These are phyloP conservation scores for Gryllus bimaculatus DNA, from an alignment of 1,140 invertebrate species.

Conservation along the genomic window DNA sequence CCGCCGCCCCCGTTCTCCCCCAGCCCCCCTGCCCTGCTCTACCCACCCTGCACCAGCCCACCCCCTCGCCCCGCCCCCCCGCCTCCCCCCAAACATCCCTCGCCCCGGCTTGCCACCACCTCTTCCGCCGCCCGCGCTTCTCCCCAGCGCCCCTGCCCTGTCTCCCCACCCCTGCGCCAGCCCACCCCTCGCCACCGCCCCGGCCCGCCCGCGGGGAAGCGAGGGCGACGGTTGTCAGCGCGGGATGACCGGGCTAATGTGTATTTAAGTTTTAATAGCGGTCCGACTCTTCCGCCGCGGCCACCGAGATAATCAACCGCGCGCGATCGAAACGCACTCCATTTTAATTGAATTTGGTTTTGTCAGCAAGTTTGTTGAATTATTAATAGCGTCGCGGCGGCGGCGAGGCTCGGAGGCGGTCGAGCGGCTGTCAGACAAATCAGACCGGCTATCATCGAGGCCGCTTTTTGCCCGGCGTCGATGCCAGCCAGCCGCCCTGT, in stretches of 20 bases:
- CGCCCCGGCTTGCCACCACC: too few relatives aligned
- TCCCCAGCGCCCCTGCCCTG: neutral
- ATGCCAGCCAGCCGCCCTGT: neutral
- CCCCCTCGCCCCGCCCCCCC: too few relatives aligned
- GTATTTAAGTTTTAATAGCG: neutral
- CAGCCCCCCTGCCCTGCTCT: too few relatives aligned
- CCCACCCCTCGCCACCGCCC: neutral
- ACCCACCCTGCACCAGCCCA: too few relatives aligned
- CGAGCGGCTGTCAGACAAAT: neutral
- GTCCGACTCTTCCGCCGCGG: neutral
- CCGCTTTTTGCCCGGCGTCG: neutral
- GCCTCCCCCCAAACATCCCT: too few relatives aligned
- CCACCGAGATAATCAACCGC: neutral
- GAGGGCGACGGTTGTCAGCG: neutral
- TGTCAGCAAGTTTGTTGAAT: neutral
- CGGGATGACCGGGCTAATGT: neutral
- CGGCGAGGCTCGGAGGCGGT: too few relatives aligned
- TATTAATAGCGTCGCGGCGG: neutral
- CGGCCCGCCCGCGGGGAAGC: neutral
- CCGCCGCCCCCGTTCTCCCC: too few relatives aligned
- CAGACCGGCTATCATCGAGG: neutral
- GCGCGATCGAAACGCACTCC: neutral
- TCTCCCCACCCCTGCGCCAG: neutral
- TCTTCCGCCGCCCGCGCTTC: neutral
- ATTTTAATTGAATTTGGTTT: conserved; percentile 6